A percentile compares a stretch with the other conserved stretches of the same genome.
Conservation (phyloP, 1,140 invertebrate genomes). For the Platyscapa corneri region DNA sequence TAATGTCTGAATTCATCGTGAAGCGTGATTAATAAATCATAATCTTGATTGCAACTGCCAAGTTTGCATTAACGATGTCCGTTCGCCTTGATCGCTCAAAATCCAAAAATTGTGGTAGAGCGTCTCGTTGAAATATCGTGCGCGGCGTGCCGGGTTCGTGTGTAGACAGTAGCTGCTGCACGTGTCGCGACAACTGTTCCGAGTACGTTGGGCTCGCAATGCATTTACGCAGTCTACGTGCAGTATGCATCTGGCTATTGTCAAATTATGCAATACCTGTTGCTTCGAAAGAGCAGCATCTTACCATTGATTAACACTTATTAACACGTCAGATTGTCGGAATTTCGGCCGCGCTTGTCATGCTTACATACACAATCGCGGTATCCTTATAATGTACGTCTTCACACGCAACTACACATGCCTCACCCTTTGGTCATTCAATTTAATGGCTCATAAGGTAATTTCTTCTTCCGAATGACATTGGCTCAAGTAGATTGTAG, state of each 20-base stretch:
- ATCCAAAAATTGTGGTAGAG: no score
- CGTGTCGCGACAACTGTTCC: no score
- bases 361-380: no score
- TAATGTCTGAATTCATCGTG: slow-evolving; percentile 64
- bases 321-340: no score
- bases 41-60: slow-evolving; percentile 54
- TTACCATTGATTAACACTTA: no score
- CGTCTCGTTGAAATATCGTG: no score
- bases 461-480: background rate
- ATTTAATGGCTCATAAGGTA: background rate
- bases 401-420: background rate
- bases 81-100: background rate
- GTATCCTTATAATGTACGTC: background rate
- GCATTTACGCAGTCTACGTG: no score
- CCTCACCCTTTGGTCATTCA: background rate
- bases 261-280: no score
- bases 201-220: no score
- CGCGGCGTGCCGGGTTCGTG: background rate
- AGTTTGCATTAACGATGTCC: background rate
- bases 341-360: no score
- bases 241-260: no score
- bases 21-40: slow-evolving; percentile 61
- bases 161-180: background rate
- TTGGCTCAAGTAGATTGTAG: background rate
- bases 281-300: no score